Evolutionary conservation across 2,888 invertebrate species (phyloP), one percentile per base, ranked within the genome.

Genomic region (Vanessa cardui): DNA sequence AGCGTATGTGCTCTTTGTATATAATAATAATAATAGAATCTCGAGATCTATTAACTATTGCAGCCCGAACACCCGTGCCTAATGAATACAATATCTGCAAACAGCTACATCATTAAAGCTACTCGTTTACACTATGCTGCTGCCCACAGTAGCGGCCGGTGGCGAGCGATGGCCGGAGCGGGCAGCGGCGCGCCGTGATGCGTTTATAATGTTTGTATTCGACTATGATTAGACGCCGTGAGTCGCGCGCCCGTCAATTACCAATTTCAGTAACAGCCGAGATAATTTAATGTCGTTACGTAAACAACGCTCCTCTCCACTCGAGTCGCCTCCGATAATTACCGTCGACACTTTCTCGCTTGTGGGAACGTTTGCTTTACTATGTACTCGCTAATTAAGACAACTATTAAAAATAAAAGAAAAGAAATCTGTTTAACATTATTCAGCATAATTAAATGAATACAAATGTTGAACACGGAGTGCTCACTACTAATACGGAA

Each of bases 151-250:
- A 15, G 58, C 58, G 18, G 44, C 58, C 56, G 54, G 45, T 18
- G 47, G 47, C n/a, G n/a, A 47, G 47, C 47, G 18, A 47, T 6
- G 15, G 1, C 8, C n/a, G 16, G 39, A 16, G 12, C 12, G 5
- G 26, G 52, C 26, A 52, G 18, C 8, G 12, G 8, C n/a, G 52
- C 33, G 44, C 59, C 44, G 59, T 60, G 50, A 59, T 59, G 59
- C 59, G 59, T 59, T 59, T 59, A 59, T 59, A 59, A 59, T 59
- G 59, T 59, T 59, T 59, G 59, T 59, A 59, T 59, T 59, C 46
- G 46, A 46, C 21, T 46, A 46, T 46, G 59, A 59, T 59, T 21
- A 59, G 59, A 59, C 59, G 45, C 26, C 46, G 16, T 58, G 59
- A 2, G 26, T 9, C 56, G 56, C 39, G 33, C 18, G 15, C 33